phyloP scores from a whole-genome alignment of 2,113 vertebrate genomes.

The Dicrurus megarhynchus region DNA sequence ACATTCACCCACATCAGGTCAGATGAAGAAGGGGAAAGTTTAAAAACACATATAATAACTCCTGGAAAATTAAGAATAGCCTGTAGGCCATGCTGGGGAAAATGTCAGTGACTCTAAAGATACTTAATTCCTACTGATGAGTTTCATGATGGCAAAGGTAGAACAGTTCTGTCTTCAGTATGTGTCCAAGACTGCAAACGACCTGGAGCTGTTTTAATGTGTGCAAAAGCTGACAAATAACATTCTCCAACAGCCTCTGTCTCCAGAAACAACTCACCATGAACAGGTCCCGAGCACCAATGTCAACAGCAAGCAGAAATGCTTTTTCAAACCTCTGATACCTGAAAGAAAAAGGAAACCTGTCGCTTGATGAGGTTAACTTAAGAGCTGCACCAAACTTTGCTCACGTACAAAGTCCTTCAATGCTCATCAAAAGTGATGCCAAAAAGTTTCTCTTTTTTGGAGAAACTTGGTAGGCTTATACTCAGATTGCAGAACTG shows the following conservation, averaged over 20 bases:
- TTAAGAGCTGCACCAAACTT: not conserved
- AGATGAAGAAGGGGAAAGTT: constrained; percentile 55
- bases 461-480: not conserved
- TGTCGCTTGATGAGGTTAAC: not conserved
- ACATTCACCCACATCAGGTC: constrained; percentile 16
- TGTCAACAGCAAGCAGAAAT: constrained; percentile 93
- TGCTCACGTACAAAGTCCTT: not conserved
- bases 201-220: constrained; percentile 46
- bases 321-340: constrained; percentile 95
- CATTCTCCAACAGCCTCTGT: constrained; percentile 21
- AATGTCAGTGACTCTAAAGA: constrained; percentile 56
- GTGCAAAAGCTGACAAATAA: constrained; percentile 58
- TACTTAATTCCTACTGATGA: constrained; percentile 20
- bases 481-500: not conserved
- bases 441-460: not conserved
- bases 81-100: not conserved
- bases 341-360: constrained; percentile 67
- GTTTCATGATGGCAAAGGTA: constrained; percentile 24
- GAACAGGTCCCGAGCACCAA: constrained; percentile 90
- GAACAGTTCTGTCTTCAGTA: constrained; percentile 8
- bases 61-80: constrained; percentile 55
- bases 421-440: not conserved
- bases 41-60: constrained; percentile 51
- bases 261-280: constrained; percentile 86
- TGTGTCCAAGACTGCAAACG: constrained; percentile 10